Evolutionary conservation across 2,797 vertebrate genomes (phyloP).

Genomic region (Brachyrhaphis roseni): DNA sequence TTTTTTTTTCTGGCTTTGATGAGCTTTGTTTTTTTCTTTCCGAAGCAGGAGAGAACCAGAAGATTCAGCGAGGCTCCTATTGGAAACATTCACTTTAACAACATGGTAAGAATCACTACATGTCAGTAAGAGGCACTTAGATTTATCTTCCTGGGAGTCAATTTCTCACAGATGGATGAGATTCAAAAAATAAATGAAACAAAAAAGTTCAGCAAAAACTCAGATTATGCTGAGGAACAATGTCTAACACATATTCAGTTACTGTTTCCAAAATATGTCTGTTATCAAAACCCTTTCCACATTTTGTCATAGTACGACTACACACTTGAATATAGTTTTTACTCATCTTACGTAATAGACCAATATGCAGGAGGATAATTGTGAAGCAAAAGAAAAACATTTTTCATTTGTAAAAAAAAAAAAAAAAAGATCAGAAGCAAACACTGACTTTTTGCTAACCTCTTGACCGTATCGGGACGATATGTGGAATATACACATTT

Average conservation of each 20-base stretch:
- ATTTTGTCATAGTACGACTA: neutral
- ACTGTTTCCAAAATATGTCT: neutral
- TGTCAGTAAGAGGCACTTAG: neutral
- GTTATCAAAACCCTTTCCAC: neutral
- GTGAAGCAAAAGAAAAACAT: neutral
- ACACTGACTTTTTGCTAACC: neutral
- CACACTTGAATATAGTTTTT: neutral
- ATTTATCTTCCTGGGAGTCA: neutral
- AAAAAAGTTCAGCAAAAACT: neutral
- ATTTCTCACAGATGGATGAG: neutral
- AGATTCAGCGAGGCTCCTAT: constrained; percentile 89
- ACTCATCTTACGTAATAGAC: neutral
- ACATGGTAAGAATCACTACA: constrained; percentile 81
- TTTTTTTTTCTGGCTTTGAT: neutral
- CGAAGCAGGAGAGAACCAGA: constrained; percentile 71
- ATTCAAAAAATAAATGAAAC: neutral
- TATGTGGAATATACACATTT: neutral
- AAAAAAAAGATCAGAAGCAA: neutral
- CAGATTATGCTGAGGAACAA: neutral
- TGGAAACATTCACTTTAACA: constrained; percentile 74
- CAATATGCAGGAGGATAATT: neutral
- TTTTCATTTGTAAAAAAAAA: no score
- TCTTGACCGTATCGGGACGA: neutral
- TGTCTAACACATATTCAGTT: neutral
- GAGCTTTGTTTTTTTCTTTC: neutral